Conservation (phyloP, 2,113 vertebrate species). For the Marmota monax region DNA sequence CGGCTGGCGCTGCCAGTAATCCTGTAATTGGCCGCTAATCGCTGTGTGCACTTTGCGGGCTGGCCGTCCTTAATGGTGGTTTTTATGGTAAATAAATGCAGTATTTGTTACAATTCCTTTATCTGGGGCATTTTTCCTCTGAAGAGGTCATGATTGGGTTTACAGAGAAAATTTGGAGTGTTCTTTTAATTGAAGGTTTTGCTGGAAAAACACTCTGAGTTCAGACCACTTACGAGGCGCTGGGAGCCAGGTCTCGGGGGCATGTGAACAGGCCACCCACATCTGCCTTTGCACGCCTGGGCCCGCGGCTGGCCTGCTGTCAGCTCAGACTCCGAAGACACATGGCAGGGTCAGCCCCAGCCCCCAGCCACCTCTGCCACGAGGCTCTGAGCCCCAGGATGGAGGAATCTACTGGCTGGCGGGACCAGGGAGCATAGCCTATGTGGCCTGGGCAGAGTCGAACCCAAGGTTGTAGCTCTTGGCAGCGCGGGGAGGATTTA, state of each 20-base stretch:
- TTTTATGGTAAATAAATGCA: constrained; percentile 19
- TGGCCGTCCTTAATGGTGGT: not conserved
- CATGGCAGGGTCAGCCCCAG: rapidly evolving
- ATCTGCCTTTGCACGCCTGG: rapidly evolving
- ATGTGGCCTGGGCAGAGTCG: rapidly evolving
- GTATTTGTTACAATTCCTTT: not conserved
- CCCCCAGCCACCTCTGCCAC: rapidly evolving
- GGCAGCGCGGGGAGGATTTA: not conserved
- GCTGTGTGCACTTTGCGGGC: rapidly evolving
- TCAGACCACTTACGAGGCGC: rapidly evolving
- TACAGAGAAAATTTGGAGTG: not conserved
- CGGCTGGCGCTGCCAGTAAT: rapidly evolving
- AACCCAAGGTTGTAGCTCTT: not conserved
- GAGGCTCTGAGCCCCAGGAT: rapidly evolving
- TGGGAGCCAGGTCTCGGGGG: not conserved
- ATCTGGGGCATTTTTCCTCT: not conserved
- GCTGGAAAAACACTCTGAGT: rapidly evolving
- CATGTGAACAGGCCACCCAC: rapidly evolving
- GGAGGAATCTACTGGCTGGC: rapidly evolving
- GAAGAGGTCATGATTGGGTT: not conserved
- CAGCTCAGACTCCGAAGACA: not conserved
- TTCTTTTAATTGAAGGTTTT: not conserved
- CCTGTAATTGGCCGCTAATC: not conserved
- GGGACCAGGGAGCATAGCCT: rapidly evolving
- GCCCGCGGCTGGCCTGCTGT: not conserved